Evolutionary conservation across 37 sponge, comb jelly and placozoan species (phyloP).

Genomic region (Oopsacas minuta): DNA sequence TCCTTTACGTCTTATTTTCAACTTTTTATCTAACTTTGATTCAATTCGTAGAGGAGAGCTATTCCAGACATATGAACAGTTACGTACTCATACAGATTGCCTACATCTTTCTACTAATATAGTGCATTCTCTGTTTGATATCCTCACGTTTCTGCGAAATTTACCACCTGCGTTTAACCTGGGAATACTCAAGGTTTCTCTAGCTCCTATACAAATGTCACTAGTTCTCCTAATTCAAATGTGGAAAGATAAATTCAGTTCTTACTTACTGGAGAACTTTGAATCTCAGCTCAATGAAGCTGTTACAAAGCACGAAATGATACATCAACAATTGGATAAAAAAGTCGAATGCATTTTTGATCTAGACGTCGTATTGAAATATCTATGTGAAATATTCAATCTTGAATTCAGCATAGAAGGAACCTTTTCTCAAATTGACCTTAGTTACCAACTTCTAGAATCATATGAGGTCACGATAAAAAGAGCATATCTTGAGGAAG

Average conservation of each 20-base stretch:
- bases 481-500: conserved; percentile 5
- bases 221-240: neutral
- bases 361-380: neutral
- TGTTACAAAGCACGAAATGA: neutral
- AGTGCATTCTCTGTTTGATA: neutral
- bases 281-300: neutral
- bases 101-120: neutral
- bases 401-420: neutral
- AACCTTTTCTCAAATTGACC: neutral
- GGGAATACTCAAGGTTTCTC: neutral
- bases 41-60: conserved; percentile 3
- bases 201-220: conserved; percentile 6
- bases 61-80: neutral
- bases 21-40: neutral
- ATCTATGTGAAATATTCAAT: neutral
- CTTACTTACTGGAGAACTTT: neutral
- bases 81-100: neutral
- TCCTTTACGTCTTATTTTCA: neutral
- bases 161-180: neutral
- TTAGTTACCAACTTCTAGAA: neutral
- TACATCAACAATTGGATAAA: neutral
- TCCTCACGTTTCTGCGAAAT: neutral
- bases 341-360: neutral
- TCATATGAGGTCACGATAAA: neutral
- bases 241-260: conserved; percentile 13